Percentiles rank a stretch among this genome's conserved stretches.
phyloP scores from a whole-genome alignment of 2,113 vertebrate genomes.

The Balaeniceps rex region DNA sequence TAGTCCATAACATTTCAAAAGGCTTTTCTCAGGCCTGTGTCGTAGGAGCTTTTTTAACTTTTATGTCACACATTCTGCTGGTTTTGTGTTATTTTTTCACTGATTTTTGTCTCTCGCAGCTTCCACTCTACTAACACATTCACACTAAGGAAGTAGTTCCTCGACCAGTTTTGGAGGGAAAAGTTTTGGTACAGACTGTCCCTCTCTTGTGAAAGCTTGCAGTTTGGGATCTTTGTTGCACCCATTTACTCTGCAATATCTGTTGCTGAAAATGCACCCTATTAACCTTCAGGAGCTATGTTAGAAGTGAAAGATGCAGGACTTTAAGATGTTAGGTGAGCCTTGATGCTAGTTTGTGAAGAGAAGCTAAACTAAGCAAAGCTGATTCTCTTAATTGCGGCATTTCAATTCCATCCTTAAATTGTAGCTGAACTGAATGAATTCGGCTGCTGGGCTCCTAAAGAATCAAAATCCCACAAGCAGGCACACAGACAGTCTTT shows the following conservation, averaged over 20 bases:
- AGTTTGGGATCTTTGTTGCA: neutral
- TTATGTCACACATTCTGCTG: neutral
- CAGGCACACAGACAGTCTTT: slow-evolving; percentile 15
- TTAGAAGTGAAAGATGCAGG: neutral
- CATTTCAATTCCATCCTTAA: neutral
- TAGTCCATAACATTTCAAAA: neutral
- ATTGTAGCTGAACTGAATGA: neutral
- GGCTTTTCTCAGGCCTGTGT: neutral
- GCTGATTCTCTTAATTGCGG: neutral
- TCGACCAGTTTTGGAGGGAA: neutral
- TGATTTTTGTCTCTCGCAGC: neutral
- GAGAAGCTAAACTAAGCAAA: neutral
- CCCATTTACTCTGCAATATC: neutral
- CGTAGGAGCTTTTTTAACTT: neutral
- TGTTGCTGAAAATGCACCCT: neutral
- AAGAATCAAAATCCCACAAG: neutral
- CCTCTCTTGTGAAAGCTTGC: neutral
- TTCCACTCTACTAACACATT: neutral
- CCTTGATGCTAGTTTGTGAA: neutral
- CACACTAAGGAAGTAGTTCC: neutral
- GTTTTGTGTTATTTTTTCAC: neutral
- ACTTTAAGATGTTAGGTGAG: neutral
- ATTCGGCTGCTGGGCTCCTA: neutral
- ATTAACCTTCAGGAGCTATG: neutral
- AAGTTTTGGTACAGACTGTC: neutral